Evolutionary conservation across 2,797 vertebrate genomes (phyloP), one percentile per base, ranked within the genome.

Genomic region (Nannoperca australis): DNA sequence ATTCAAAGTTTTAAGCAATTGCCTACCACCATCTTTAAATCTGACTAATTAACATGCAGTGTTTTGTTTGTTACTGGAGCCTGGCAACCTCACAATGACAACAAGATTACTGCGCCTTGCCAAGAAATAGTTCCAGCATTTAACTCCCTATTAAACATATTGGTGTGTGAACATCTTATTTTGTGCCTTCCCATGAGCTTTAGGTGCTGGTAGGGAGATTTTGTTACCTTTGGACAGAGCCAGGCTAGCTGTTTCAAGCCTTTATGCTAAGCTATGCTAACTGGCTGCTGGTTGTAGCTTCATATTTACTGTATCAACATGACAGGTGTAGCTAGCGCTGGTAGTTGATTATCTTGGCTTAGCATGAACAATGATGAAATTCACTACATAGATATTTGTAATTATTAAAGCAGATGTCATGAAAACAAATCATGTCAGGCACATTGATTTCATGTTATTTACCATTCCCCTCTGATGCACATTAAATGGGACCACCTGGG

Each of bases 401-500:
- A 40, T 47, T 20, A 50, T 72, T 34, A 62, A 53, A 45, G 38
- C 66, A 56, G 22, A 61, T 38, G 56, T 12, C 34, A 44, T 38
- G 22, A 56, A 73, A 59, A 50, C 24, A 61, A 76, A 61, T 54
- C 27, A 12, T 36, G 22, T 15, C 22, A 24, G 42, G 2, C 58
- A 55, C 13, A 51, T 73, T 67, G 66, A 71, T 66, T 59, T 24
- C 9, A 18, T 34, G n/a, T 32, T 64, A 20, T 45, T 73, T 55
- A 68, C 59, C 27, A 53, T 59, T 75, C 17, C 36, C 61, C 63
- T 70, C 24, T 24, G 17, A 51, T 45, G n/a, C 56, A 36, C 27
- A 58, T 62, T 45, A 40, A 73, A 71, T 24, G 9, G 64, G 54
- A 69, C 68, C 59, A 56, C 58, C 32, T 38, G 58, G 49, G 38